These are phyloP conservation scores for Polydrusus tereticollis DNA, from an alignment of 2,888 invertebrate species.

Conservation along the genomic window DNA sequence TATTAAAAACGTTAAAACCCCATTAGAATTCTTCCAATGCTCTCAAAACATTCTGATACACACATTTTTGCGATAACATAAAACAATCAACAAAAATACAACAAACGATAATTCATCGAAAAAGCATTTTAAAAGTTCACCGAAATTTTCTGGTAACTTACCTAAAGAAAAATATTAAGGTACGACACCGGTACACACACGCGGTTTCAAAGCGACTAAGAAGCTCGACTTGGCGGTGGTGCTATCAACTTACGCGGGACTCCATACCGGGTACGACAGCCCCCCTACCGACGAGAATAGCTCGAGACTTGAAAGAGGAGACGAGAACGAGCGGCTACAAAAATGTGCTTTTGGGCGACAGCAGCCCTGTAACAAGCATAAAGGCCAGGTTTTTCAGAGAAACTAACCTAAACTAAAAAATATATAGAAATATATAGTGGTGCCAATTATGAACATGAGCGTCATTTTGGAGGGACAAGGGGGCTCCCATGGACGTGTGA, in stretches of 20 bases:
- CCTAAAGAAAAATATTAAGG: slow-evolving; percentile 46
- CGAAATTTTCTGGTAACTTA: slow-evolving; percentile 40
- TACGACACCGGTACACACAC: slow-evolving; percentile 56
- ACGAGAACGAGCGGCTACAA: slow-evolving; percentile 37
- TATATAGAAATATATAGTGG: too few species aligned
- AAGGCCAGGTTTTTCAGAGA: too few species aligned
- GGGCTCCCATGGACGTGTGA: too few species aligned
- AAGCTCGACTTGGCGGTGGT: slow-evolving; percentile 53
- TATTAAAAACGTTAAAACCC: too few species aligned
- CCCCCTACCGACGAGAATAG: slow-evolving; percentile 59
- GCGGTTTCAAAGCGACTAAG: slow-evolving; percentile 62
- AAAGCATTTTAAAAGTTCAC: background rate
- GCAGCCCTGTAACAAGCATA: background rate
- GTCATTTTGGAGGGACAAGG: too few species aligned
- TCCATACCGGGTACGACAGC: slow-evolving; percentile 59
- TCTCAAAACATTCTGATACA: background rate
- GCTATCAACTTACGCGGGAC: slow-evolving; percentile 62
- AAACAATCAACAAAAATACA: background rate
- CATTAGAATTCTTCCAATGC: background rate
- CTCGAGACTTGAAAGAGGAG: slow-evolving; percentile 52
- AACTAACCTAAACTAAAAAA: too few species aligned
- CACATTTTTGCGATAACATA: background rate
- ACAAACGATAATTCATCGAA: background rate
- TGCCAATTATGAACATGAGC: too few species aligned
- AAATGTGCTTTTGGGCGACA: slow-evolving; percentile 8